phyloP scores from a whole-genome alignment of 2,888 invertebrate genomes.

The Elmis aenea region DNA sequence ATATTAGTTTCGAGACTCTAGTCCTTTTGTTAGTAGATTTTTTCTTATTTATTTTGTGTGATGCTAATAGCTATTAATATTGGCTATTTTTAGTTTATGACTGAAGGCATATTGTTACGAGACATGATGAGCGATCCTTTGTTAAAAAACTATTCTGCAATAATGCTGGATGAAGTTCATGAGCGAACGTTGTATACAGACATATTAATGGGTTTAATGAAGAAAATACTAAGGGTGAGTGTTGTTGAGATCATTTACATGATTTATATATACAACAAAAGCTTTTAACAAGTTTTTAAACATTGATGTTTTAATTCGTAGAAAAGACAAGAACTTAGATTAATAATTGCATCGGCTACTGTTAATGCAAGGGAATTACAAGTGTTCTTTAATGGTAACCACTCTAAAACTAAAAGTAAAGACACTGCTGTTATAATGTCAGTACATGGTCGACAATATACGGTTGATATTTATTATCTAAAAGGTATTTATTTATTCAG shows the following conservation, averaged over 20 bases:
- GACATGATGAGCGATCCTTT: conserved; percentile 96
- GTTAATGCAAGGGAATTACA: conserved; percentile 84
- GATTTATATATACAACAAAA: too few species aligned
- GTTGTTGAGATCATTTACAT: not conserved
- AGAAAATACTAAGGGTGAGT: conserved; percentile 79
- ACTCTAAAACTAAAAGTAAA: conserved; percentile 45
- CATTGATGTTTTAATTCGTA: conserved; percentile 31
- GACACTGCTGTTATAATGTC: conserved; percentile 78
- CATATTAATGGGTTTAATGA: conserved; percentile 86
- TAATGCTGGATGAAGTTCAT: conserved; percentile 94
- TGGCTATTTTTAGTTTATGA: conserved; percentile 75
- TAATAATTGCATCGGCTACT: conserved; percentile 93
- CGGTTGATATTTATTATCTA: conserved; percentile 79
- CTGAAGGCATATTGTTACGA: conserved; percentile 89
- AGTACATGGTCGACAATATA: conserved; percentile 83
- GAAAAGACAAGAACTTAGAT: conserved; percentile 74
- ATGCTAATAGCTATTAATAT: too few species aligned
- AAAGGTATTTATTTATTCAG: conserved; percentile 50
- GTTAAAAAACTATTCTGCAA: conserved; percentile 78
- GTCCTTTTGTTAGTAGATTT: too few species aligned
- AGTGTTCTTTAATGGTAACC: conserved; percentile 67
- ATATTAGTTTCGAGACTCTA: not conserved
- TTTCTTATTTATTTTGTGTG: not conserved
- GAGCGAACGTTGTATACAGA: conserved; percentile 92
- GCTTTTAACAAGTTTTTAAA: too few species aligned